Percentiles rank a stretch among this genome's conserved stretches.
phyloP scores from a whole-genome alignment of 2,113 vertebrate species.

The Amphiprion ocellaris region DNA sequence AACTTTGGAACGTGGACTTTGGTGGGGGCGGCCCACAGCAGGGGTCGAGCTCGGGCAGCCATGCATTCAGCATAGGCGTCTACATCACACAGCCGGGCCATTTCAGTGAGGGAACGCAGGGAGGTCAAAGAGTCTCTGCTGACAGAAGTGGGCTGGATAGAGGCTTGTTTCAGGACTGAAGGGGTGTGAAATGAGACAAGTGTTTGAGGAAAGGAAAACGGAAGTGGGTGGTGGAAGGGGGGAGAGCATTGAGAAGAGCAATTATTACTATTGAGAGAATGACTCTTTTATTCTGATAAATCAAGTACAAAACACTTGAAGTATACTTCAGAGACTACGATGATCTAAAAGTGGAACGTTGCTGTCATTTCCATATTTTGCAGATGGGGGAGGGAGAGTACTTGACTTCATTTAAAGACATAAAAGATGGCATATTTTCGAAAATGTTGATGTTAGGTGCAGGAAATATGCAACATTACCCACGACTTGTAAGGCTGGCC shows the following conservation, averaged over 20 bases:
- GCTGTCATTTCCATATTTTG: conserved; percentile 37
- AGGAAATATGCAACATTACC: background rate
- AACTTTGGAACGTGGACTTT: conserved; percentile 46
- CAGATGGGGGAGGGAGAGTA: conserved; percentile 5
- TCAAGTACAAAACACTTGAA: conserved; percentile 43
- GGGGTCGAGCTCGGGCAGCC: conserved; percentile 33
- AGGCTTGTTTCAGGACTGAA: conserved; percentile 50
- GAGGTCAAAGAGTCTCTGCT: conserved; percentile 63
- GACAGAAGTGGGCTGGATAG: conserved; percentile 49
- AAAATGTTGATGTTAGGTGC: conserved; percentile 2
- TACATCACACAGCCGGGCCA: conserved; percentile 31
- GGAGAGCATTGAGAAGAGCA: conserved; percentile 37
- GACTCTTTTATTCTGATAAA: conserved; percentile 66
- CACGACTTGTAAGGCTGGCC: background rate
- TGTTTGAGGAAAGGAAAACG: conserved; percentile 33
- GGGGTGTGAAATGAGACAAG: conserved; percentile 35
- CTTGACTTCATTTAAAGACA: conserved; percentile 30
- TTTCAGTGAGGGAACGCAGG: conserved; percentile 43
- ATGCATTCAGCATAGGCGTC: background rate
- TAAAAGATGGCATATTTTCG: conserved; percentile 5
- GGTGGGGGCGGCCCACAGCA: conserved; percentile 10
- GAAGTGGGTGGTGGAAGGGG: background rate
- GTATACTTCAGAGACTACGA: conserved; percentile 57
- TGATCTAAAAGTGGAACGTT: conserved; percentile 35
- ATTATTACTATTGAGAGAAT: conserved; percentile 64